Evolutionary conservation across 2,113 vertebrate genomes (phyloP).

Genomic region (Pluvialis apricaria): DNA sequence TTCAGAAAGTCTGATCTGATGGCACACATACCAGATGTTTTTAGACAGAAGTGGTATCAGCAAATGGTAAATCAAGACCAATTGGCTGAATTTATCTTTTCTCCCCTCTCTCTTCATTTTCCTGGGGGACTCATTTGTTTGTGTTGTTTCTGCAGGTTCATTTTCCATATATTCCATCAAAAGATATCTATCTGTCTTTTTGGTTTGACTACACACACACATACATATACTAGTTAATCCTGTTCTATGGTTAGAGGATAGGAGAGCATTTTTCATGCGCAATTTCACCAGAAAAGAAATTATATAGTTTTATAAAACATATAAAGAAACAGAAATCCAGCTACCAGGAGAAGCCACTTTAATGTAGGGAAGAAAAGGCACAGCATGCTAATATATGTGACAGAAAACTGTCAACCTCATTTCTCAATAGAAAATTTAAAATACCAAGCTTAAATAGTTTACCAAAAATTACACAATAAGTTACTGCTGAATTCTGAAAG

Average conservation of each 20-base stretch:
- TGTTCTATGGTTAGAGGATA: neutral
- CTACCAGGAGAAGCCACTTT: neutral
- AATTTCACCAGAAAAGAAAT: neutral
- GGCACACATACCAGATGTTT: neutral
- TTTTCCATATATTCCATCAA: neutral
- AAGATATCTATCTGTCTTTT: neutral
- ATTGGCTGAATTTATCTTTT: neutral
- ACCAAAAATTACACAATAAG: constrained; percentile 27
- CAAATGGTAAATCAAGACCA: neutral
- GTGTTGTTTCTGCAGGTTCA: neutral
- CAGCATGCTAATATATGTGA: neutral
- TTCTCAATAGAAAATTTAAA: neutral
- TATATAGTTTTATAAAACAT: neutral
- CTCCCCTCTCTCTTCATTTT: neutral
- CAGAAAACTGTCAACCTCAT: neutral
- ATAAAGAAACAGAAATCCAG: neutral
- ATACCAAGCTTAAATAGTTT: constrained; percentile 17
- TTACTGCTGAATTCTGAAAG: constrained; percentile 25
- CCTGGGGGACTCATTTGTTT: neutral
- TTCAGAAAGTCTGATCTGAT: neutral
- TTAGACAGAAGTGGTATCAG: neutral
- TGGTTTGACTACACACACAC: neutral
- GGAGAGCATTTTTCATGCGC: neutral
- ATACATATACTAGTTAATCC: neutral
- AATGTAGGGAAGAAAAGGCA: neutral